phyloP scores from a whole-genome alignment of 2,113 vertebrate species.

The Syrrhaptes paradoxus region DNA sequence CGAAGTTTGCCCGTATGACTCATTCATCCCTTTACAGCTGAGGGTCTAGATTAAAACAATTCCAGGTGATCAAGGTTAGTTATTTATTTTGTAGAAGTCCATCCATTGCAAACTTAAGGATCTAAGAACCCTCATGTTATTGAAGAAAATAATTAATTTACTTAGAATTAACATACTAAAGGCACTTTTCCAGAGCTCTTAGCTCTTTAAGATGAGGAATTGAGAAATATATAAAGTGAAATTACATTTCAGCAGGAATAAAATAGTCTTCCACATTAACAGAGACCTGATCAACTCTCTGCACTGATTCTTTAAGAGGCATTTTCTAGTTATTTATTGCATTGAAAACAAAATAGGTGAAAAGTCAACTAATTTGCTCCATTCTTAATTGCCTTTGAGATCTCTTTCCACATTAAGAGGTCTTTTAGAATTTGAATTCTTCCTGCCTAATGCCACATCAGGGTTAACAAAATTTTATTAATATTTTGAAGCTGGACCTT shows the following conservation, averaged over 20 bases:
- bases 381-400: background rate
- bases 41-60: background rate
- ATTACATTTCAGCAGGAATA: background rate
- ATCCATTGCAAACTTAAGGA: background rate
- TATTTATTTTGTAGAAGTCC: background rate
- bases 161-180: background rate
- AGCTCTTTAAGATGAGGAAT: background rate
- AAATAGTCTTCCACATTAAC: background rate
- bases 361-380: background rate
- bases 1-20: background rate
- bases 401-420: background rate
- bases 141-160: background rate
- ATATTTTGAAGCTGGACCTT: background rate
- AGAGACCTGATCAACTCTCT: background rate
- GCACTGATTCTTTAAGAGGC: background rate
- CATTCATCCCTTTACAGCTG: background rate
- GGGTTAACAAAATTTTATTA: background rate
- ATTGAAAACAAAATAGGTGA: background rate
- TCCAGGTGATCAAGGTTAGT: background rate
- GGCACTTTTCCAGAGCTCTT: background rate
- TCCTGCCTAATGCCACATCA: background rate
- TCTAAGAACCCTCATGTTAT: background rate
- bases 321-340: background rate
- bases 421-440: background rate
- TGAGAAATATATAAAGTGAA: background rate